A percentile compares a stretch with the other conserved stretches of the same genome.
phyloP scores from a whole-genome alignment of 2,113 vertebrate genomes.

The Syrmaticus mikado region DNA sequence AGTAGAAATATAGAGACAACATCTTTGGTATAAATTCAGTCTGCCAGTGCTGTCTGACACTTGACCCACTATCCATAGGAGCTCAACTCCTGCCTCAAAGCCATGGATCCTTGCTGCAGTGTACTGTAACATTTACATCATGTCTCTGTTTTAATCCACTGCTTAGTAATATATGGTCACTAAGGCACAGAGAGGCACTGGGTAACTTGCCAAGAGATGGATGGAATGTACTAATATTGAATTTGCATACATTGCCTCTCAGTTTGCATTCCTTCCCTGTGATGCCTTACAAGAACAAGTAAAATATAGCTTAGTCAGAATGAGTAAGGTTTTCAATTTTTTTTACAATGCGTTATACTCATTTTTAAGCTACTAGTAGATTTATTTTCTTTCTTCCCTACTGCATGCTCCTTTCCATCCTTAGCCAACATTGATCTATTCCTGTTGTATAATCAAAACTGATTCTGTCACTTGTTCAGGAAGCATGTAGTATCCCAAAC shows the following conservation, averaged over 20 bases:
- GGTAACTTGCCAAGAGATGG: constrained; percentile 9
- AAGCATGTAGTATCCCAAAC: background rate
- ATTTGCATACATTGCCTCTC: constrained; percentile 44
- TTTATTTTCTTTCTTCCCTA: background rate
- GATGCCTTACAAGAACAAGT: constrained; percentile 17
- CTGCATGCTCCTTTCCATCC: background rate
- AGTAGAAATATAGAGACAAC: background rate
- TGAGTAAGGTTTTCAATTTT: background rate
- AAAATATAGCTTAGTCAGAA: constrained; percentile 18
- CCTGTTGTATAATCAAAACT: background rate
- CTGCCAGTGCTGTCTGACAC: background rate
- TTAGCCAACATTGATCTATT: background rate
- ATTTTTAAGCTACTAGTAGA: background rate
- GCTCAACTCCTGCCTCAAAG: background rate
- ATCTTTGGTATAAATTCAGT: background rate
- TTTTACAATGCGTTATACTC: background rate
- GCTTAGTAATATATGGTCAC: background rate
- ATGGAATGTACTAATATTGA: background rate
- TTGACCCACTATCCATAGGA: background rate
- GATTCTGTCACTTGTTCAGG: background rate
- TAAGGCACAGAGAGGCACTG: background rate
- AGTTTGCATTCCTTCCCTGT: constrained; percentile 17
- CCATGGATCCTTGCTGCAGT: background rate
- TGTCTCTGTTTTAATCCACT: background rate
- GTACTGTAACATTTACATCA: background rate